Evolutionary conservation across 2,797 vertebrate genomes (phyloP), one percentile per base, ranked within the genome.

Genomic region (Galago senegalensis): DNA sequence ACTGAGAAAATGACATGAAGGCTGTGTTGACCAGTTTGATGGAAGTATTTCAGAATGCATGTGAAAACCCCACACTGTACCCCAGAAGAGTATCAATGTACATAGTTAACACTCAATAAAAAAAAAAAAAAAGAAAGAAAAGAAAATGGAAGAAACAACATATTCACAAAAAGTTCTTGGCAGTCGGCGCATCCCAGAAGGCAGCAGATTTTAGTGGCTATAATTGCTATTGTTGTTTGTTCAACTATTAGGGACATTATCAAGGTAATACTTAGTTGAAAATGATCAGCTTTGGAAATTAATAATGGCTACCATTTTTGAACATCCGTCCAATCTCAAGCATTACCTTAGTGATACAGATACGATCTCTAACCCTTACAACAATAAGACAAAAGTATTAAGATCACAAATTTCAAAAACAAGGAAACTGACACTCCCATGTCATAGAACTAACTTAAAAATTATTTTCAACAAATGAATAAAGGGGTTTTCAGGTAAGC

Each of bases 321-420:
- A 88, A 87, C 5, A 87, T 40, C 67, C 83, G 12, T 84, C 63
- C 72, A 72, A 86, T 80, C 7, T 79, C 43, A 89, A 80, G 27
- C 56, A 58, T 63, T 37, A 16, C 40, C 29, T 58, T 49, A 56
- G 63, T 8, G 2, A 49, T 56, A 61, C n/a, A 53, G 2, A 53
- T 14, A 89, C 18, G 65, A 61, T 81, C 53, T 81, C 58, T 83
- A 95, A 76, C 86, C 63, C 65, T 67, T 81, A 76, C 0, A 75
- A 73, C 5, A 72, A 53, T 25, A 93, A 7, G 60, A 87, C 37
- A 85, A 60, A 91, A 29, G n/a, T 69, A 34, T 56, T 89, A 77
- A 80, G 23, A 79, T 65, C 8, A n/a, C 31, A 72, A 70, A 70
- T 89, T 97, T 96, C 60, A 89, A 88, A 92, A 79, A 43, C 40